Conservation (phyloP, 1,140 invertebrate genomes). For the Melipona quadrifasciata region DNA sequence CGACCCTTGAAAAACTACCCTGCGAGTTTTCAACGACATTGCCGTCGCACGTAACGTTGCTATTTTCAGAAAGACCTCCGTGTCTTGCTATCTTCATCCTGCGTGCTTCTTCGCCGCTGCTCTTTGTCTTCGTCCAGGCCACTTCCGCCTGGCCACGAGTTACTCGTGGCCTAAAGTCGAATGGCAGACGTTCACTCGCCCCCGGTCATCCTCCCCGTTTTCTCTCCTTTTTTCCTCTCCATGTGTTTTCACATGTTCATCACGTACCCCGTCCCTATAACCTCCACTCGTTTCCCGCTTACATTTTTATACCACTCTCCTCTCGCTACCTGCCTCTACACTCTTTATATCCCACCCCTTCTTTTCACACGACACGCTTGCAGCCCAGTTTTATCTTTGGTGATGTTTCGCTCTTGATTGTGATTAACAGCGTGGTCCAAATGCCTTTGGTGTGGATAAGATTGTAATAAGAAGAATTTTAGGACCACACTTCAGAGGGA, state of each 20-base stretch:
- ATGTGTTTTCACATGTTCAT: slow-evolving; percentile 14
- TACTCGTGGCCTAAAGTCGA: slow-evolving; percentile 60
- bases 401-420: too few species aligned
- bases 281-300: not conserved
- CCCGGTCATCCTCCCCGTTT: not conserved
- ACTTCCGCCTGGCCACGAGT: slow-evolving; percentile 52
- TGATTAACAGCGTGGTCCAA: too few species aligned
- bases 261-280: not conserved
- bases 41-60: not conserved
- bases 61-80: not conserved
- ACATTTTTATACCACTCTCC: not conserved
- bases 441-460: too few species aligned
- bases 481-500: too few species aligned
- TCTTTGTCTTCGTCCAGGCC: slow-evolving; percentile 39
- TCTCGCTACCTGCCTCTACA: not conserved
- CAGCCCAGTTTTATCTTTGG: not conserved
- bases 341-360: not conserved
- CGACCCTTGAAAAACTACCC: slow-evolving; percentile 7
- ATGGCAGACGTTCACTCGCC: slow-evolving; percentile 25
- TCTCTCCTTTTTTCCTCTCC: not conserved
- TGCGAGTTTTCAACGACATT: not conserved
- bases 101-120: not conserved
- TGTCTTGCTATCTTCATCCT: not conserved
- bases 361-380: not conserved
- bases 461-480: not conserved